Base-by-base conservation (phyloP, 2,797 vertebrate genomes). In the Hybognathus amarus region DNA sequence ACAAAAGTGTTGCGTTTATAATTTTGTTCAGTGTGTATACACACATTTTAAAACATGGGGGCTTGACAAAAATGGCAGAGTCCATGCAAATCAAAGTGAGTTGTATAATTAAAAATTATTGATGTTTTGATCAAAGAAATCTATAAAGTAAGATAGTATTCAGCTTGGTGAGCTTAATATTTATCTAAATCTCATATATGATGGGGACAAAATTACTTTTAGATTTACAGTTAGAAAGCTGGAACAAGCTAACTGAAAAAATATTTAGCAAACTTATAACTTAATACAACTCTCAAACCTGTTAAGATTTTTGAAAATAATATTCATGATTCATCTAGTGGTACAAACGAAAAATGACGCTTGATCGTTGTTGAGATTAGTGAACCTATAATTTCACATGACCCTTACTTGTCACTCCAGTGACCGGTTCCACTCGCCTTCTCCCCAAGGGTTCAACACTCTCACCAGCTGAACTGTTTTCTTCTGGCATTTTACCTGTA, bases 401-500 rank as follows among this genome's bases (percentile, higher is more conserved):
- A 12, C 6, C 83, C 89, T 91, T 88, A 97, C 96, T 83, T 79
- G 88, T 97, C 96, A 89, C 96, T 96, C 97, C 97, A 97, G 81
- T 92, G 93, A 88, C 95, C 96, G 0, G 86, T 96, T n/a, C 97
- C 96, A 97, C 83, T 96, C 96, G 74, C 88, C 93, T 59, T 87
- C 86, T 1, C 96, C 96, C 96, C 95, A 97, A 0, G 96, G 96
- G 91, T 97, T 97, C 92, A 93, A 93, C 84, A 97, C 86, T 85
- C 95, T 95, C 61, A 97, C 92, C 22, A 97, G 91, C 36, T 92
- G 89, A 67, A 95, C 94, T 3, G 80, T 63, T 75, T 90, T 89
- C 6, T 89, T 86, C 67, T 79, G 80, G 82, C 93, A 95, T 54
- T 86, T 91, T 50, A 96, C 86, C 97, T 97, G 88, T 77, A 6